Percentiles rank a stretch among this genome's conserved stretches.
These are phyloP conservation scores for Meloidogyne exigua DNA, from an alignment of 1,140 invertebrate species.

Conservation along the genomic window DNA sequence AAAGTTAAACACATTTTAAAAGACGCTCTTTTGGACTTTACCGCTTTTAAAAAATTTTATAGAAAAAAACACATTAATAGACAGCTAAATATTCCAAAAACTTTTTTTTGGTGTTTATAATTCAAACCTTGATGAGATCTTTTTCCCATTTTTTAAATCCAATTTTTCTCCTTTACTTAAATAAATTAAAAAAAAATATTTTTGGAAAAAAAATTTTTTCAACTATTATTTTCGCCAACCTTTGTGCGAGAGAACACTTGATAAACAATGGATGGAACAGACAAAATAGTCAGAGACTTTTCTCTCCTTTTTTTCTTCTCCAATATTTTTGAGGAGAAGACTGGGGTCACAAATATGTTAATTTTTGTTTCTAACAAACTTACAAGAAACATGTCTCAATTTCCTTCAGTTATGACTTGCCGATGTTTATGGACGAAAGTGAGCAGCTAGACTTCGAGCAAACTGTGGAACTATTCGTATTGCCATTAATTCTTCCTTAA, in stretches of 20 bases:
- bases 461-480: conserved; percentile 27
- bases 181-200: background rate
- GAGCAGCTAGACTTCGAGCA: conserved; percentile 2
- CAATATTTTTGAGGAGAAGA: background rate
- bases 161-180: background rate
- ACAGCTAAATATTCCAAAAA: background rate
- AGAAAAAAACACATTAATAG: too few relatives aligned
- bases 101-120: background rate
- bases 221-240: background rate
- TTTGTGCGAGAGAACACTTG: background rate
- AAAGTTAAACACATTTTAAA: too few relatives aligned
- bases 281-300: background rate
- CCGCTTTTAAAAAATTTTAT: too few relatives aligned
- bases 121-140: background rate
- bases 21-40: too few relatives aligned
- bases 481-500: conserved; percentile 47
- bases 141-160: conserved; percentile 1
- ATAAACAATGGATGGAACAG: background rate
- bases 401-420: background rate
- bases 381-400: background rate
- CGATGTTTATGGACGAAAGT: background rate
- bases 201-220: conserved; percentile 1
- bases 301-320: background rate
- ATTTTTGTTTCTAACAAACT: background rate
- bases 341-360: conserved; percentile 1